Evolutionary conservation across 2,113 vertebrate species (phyloP).

Genomic region (Mixornis gularis): DNA sequence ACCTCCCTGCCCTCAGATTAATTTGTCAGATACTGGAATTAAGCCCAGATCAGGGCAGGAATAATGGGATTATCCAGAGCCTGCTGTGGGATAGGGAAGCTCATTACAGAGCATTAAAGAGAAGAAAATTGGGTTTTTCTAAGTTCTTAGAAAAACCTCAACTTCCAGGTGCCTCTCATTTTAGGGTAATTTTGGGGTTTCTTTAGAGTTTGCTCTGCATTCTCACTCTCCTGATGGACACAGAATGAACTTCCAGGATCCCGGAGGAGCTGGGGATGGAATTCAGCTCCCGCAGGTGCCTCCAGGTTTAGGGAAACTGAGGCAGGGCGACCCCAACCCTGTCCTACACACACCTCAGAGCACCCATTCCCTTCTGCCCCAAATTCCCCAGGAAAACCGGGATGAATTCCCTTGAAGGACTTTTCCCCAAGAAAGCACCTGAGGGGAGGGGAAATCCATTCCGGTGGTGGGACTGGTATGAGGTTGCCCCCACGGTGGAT

Average conservation of each 20-base stretch:
- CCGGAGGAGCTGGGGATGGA: neutral
- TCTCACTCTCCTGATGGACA: rapidly evolving
- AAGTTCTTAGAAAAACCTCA: neutral
- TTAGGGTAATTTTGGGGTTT: neutral
- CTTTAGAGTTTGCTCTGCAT: neutral
- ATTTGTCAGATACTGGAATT: neutral
- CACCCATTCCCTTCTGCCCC: neutral
- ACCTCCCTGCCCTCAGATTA: neutral
- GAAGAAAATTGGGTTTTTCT: neutral
- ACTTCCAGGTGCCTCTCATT: neutral
- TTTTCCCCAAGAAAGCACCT: neutral
- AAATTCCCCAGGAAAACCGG: rapidly evolving
- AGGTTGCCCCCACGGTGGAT: rapidly evolving
- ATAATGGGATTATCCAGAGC: constrained; percentile 8
- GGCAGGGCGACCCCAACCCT: neutral
- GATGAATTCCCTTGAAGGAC: rapidly evolving
- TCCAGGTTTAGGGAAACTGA: neutral
- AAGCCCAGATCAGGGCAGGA: neutral
- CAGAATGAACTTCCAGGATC: neutral
- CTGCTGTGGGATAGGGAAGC: neutral
- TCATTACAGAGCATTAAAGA: neutral
- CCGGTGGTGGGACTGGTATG: rapidly evolving
- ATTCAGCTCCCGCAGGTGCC: neutral
- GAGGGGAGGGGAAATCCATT: neutral
- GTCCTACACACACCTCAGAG: rapidly evolving